A percentile compares a stretch with the other conserved stretches of the same genome.
phyloP scores from a whole-genome alignment of 92 coral and sea anemone species.

The Parazoanthus darwini region DNA sequence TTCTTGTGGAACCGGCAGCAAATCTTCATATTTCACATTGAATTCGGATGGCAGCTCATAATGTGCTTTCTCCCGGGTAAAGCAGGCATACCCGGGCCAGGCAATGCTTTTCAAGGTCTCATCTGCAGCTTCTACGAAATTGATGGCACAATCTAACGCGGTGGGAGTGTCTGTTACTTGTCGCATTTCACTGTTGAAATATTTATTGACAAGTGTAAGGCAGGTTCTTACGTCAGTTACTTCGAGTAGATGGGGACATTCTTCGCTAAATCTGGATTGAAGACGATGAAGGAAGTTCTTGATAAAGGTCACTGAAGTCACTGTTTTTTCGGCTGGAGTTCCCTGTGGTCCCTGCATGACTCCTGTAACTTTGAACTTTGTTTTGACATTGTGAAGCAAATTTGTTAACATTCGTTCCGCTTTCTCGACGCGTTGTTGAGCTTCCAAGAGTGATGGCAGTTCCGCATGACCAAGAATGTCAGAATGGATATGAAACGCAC shows the following conservation, averaged over 20 bases:
- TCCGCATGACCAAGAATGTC: constrained; percentile 38
- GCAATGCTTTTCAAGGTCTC: constrained; percentile 44
- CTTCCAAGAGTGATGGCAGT: constrained; percentile 29
- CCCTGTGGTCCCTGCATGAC: constrained; percentile 48
- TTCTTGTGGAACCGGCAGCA: constrained; percentile 53
- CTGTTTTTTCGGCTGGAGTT: constrained; percentile 48
- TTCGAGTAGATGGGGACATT: constrained; percentile 48
- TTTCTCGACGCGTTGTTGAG: constrained; percentile 32
- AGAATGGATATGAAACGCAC: constrained; percentile 38
- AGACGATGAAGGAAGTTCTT: constrained; percentile 57
- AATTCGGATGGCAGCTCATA: constrained; percentile 38
- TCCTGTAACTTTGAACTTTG: constrained; percentile 42
- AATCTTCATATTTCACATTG: constrained; percentile 52
- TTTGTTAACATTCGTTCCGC: constrained; percentile 39
- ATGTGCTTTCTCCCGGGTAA: constrained; percentile 49
- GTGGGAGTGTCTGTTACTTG: constrained; percentile 55
- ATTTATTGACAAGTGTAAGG: no score
- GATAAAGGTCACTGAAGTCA: constrained; percentile 36
- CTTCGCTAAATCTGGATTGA: constrained; percentile 35
- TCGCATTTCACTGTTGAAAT: constrained; percentile 17
- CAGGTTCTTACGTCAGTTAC: constrained; percentile 34
- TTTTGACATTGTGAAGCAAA: constrained; percentile 38
- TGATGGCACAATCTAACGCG: constrained; percentile 50
- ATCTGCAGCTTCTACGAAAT: constrained; percentile 53
- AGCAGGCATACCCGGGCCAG: constrained; percentile 54